These are phyloP conservation scores for Nymphalis c-album DNA, from an alignment of 2,888 invertebrate genomes.

Conservation along the genomic window DNA sequence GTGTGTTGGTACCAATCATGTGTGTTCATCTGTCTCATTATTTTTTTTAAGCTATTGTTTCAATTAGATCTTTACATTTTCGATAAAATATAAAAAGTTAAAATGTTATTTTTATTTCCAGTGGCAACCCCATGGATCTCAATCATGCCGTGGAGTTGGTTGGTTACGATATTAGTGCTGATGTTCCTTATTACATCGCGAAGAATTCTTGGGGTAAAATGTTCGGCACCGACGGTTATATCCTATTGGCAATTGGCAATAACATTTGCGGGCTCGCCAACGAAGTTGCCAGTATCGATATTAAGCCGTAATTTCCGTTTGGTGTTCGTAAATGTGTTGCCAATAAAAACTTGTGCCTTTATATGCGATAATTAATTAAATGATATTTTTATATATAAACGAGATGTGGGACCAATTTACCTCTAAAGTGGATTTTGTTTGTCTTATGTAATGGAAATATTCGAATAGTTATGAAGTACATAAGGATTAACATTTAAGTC, in stretches of 20 bases:
- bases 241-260: slow-evolving; percentile 87
- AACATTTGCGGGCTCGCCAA: slow-evolving; percentile 90
- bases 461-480: too few species aligned
- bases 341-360: neutral
- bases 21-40: too few species aligned
- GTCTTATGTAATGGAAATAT: neutral
- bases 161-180: slow-evolving; percentile 88
- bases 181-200: slow-evolving; percentile 90
- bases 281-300: slow-evolving; percentile 84
- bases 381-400: neutral
- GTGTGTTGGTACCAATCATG: too few species aligned
- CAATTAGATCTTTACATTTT: too few species aligned
- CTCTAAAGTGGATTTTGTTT: neutral
- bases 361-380: too few species aligned
- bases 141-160: slow-evolving; percentile 93
- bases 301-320: slow-evolving; percentile 44
- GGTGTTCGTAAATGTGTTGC: neutral
- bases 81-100: neutral
- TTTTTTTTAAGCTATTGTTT: too few species aligned
- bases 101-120: slow-evolving; percentile 44
- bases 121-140: slow-evolving; percentile 77
- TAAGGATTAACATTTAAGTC: too few species aligned
- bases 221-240: slow-evolving; percentile 89
- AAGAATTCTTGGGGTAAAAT: slow-evolving; percentile 92
- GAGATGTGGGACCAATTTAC: slow-evolving; percentile 5